phyloP scores from a whole-genome alignment of 1,140 invertebrate genomes.

The Pomacea maculata region DNA sequence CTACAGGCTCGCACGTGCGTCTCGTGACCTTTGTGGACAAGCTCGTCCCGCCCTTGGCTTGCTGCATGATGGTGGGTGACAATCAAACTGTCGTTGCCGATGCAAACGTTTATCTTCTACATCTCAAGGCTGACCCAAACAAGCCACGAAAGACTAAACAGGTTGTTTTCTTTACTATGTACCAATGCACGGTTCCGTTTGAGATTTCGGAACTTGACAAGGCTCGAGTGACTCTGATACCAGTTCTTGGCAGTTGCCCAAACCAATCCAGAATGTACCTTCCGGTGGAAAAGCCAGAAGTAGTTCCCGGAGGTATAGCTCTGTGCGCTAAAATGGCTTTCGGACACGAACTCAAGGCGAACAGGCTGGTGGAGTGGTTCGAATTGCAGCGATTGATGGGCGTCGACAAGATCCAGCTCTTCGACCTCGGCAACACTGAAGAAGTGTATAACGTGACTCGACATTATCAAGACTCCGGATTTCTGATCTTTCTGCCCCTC shows the following conservation, averaged over 20 bases:
- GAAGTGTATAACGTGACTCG: constrained; percentile 15
- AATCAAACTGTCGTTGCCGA: no score
- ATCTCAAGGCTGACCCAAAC: no score
- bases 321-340: constrained; percentile 28
- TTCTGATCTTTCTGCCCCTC: constrained; percentile 27
- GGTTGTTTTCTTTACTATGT: no score
- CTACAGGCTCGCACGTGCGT: no score
- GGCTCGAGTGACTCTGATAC: no score
- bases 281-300: constrained; percentile 1
- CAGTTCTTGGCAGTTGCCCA: background rate
- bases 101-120: no score
- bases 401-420: constrained; percentile 29
- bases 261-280: constrained; percentile 1
- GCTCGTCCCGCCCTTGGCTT: no score
- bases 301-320: constrained; percentile 17
- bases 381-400: constrained; percentile 29
- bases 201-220: no score
- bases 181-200: no score
- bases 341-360: constrained; percentile 12
- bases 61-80: no score
- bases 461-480: constrained; percentile 22
- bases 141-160: no score
- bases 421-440: constrained; percentile 16
- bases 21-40: no score
- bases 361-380: constrained; percentile 32